A percentile compares a stretch with the other conserved stretches of the same genome.
phyloP scores from a whole-genome alignment of 2,888 invertebrate genomes.

The Capitulum mitella region DNA sequence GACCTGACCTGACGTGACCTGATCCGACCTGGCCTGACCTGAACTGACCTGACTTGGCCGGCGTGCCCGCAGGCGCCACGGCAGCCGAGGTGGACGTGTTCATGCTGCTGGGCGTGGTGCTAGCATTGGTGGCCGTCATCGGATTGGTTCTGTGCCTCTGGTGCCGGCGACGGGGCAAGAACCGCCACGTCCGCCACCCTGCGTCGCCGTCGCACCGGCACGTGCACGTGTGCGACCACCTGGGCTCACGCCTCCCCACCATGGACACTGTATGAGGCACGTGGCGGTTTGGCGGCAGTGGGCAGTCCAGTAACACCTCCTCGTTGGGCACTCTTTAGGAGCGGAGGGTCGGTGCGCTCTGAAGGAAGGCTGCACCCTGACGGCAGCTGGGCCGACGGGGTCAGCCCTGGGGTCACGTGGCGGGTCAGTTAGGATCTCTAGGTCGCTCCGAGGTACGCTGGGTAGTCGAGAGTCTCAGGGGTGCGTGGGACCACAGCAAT shows the following conservation, averaged over 20 bases:
- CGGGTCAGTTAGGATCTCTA: no score
- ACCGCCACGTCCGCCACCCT: constrained; percentile 34
- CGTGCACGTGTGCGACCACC: constrained; percentile 35
- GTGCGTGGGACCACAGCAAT: no score
- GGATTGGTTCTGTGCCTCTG: constrained; percentile 49
- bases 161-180: constrained; percentile 46
- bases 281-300: constrained; percentile 11
- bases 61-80: constrained; percentile 44
- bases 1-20: not conserved
- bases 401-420: not conserved
- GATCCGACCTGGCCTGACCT: not conserved
- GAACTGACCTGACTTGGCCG: not conserved
- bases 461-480: no score
- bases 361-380: not conserved
- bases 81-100: constrained; percentile 53
- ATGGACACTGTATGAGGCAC: constrained; percentile 35
- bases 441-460: no score
- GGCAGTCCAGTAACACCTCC: not conserved
- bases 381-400: not conserved
- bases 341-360: not conserved
- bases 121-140: constrained; percentile 48
- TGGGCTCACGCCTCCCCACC: constrained; percentile 36
- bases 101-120: constrained; percentile 49
- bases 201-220: constrained; percentile 27
- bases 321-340: not conserved